phyloP scores from a whole-genome alignment of 2,797 vertebrate genomes.

The Forpus xanthops region DNA sequence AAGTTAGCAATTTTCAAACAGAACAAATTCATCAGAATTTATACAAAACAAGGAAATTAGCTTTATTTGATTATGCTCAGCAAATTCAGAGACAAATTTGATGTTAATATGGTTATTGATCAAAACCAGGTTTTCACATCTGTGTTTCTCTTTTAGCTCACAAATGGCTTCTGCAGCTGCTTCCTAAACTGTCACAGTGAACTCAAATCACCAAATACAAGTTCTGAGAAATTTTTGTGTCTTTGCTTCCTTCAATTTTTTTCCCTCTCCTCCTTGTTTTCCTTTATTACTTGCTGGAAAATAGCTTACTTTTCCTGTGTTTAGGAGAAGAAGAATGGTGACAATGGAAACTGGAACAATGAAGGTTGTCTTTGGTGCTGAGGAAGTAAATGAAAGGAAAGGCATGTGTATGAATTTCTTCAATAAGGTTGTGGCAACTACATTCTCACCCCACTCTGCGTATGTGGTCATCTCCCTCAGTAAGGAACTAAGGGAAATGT shows the following conservation, averaged over 20 bases:
- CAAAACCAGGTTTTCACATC: neutral
- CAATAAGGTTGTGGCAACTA: neutral
- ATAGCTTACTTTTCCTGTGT: neutral
- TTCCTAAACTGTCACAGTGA: neutral
- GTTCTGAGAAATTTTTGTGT: neutral
- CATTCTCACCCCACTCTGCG: rapidly evolving
- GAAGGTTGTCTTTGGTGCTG: neutral
- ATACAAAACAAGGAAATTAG: neutral
- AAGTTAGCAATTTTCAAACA: neutral
- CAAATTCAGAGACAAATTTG: neutral
- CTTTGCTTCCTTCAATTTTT: neutral
- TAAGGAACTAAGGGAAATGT: neutral
- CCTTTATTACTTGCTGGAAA: neutral
- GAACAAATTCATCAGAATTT: neutral
- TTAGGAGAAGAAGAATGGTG: neutral
- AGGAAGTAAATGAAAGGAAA: neutral
- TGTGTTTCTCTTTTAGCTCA: neutral
- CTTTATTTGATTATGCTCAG: neutral
- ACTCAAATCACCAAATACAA: neutral
- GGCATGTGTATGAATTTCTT: neutral
- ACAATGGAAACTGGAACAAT: neutral
- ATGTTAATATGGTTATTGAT: neutral
- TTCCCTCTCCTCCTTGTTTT: neutral
- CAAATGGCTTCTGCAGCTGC: too few species aligned
- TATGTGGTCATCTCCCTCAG: neutral